Base-by-base conservation (phyloP, 2,797 vertebrate genomes). In the Liparis tanakae region DNA sequence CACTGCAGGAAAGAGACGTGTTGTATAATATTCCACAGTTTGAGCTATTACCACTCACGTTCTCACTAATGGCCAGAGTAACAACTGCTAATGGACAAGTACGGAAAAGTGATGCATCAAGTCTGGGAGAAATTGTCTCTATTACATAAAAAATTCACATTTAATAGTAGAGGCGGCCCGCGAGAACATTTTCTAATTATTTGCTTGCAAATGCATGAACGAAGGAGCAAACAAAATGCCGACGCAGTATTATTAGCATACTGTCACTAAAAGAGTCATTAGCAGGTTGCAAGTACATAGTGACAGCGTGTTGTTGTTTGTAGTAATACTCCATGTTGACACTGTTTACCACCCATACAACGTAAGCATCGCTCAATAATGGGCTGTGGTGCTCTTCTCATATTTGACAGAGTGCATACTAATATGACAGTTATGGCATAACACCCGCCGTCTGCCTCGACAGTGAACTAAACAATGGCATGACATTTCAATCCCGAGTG, bases 381-480 rank as follows among this genome's bases (percentile, higher is more conserved):
- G 48, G 20, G 55, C 36, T 64, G 34, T 5, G 59, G 43, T 39
- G 54, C 75, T 86, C 33, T 67, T 72, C 43, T 59, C 60, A 46
- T 58, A 33, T 61, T 55, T 66, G 74, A 72, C 50, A 62, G 63
- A 73, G 65, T 78, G 82, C 68, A 80, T 81, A 70, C 77, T 83
- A 83, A 88, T 74, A 61, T 4, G 44, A 76, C 73, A 86, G 75
- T 73, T 84, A 74, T 54, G 72, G 67, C 18, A 66, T 50, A 73
- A 77, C 82, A 77, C 78, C 74, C 80, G 81, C 65, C 53, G 67
- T 62, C 18, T 82, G 66, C 14, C 10, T 70, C 44, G 48, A 43
- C 61, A 67, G 37, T 30, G n/a, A 63, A 36, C n/a, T 48, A 79
- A 85, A 83, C 60, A 64, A 70, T 54, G 54, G 7, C 1, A 3